Evolutionary conservation across 2,888 invertebrate species (phyloP), one percentile per base, ranked within the genome.

Genomic region (Eucriotettix oculatus): DNA sequence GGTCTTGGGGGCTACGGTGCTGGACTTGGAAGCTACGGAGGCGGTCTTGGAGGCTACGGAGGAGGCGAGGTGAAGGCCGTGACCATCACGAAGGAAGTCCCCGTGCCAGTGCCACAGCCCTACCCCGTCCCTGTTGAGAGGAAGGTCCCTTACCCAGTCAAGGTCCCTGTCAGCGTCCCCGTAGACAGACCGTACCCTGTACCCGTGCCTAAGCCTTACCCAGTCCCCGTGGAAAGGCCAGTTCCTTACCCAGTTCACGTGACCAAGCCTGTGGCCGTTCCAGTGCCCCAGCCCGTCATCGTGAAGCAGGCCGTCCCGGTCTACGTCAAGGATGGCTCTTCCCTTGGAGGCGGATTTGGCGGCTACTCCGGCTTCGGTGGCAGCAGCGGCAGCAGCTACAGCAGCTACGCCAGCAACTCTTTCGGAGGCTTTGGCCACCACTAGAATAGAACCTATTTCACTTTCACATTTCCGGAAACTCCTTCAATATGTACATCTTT

Each of bases 231-330:
- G 1, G 67, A 67, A 60, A 68, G 65, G 58, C 67, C 64, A 16
- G 65, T 68, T 16, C 68, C 68, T 3, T 58, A 90, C 40, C 78
- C 82, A 17, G 82, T 63, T 1, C 61, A 60, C 54, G 59, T 54
- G 42, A 61, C 61, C 41, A 56, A 60, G 10, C 61, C 63, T 0
- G 62, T 61, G n/a, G 61, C 60, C 11, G 63, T 63, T 10, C 52
- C 56, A 16, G 58, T 90, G 11, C 82, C 85, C 62, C 80, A 89
- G 58, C 83, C 84, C 62, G 81, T 90, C 16, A 60, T 58, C 11
- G 62, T 62, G 9, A 48, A 58, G 2, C 58, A 60, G 63, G 85
- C 89, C 7, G 82, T 90, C 41, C 67, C 67, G 7, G 63, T 63
- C 10, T 60, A 56, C 10, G 57, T 63, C n/a, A 48, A 48, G 48